Evolutionary conservation across 2,113 vertebrate species (phyloP).

Genomic region (Morone chrysops): DNA sequence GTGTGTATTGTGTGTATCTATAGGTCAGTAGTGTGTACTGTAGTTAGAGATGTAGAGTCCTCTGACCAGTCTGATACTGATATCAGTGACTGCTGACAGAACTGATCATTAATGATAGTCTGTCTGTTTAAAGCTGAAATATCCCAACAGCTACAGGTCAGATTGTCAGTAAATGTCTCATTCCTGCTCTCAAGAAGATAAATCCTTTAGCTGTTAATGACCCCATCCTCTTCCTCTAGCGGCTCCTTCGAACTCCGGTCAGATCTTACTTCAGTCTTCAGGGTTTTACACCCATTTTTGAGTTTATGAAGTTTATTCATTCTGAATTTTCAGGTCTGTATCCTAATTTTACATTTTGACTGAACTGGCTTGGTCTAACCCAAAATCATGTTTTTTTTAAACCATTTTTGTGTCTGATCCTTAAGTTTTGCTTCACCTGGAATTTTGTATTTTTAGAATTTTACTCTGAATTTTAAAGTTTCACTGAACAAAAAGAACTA

Average conservation of each 20-base stretch:
- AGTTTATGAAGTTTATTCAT: background rate
- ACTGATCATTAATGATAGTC: background rate
- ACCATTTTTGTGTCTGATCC: no score
- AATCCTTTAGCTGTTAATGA: slow-evolving; percentile 1
- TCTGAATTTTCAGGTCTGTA: background rate
- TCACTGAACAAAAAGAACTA: background rate
- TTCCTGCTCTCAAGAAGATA: background rate
- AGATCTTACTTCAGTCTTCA: background rate
- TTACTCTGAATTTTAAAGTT: no score
- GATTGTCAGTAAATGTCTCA: background rate
- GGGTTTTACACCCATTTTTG: background rate
- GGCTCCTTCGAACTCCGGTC: background rate
- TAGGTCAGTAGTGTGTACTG: slow-evolving; percentile 16
- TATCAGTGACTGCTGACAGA: background rate
- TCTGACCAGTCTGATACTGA: background rate
- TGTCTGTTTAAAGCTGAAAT: background rate
- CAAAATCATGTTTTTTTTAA: background rate
- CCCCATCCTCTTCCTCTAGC: slow-evolving; percentile 5
- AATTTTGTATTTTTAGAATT: no score
- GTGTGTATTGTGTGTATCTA: slow-evolving; percentile 50
- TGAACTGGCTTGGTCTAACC: background rate
- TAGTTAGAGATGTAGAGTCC: slow-evolving; percentile 24
- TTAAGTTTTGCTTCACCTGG: background rate
- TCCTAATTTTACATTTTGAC: background rate
- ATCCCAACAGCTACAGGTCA: background rate